Evolutionary conservation across 2,797 vertebrate genomes (phyloP).

Genomic region (Pangasius larnaudii): DNA sequence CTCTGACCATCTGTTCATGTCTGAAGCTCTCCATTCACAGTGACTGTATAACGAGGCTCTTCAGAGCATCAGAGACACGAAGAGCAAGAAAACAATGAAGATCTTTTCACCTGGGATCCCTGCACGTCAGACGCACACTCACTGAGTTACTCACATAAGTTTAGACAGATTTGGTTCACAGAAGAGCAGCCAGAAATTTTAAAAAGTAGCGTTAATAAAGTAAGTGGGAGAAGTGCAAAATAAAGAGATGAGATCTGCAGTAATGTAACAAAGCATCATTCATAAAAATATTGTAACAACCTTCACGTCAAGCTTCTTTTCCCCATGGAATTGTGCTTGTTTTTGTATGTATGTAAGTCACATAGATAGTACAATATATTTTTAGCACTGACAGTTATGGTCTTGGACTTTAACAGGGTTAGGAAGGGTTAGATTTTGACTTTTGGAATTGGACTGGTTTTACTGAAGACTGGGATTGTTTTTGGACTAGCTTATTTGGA

Average conservation of each 20-base stretch:
- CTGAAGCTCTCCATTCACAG: constrained; percentile 28
- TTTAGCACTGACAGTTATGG: not conserved
- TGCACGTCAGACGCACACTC: not conserved
- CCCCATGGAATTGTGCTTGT: not conserved
- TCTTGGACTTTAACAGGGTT: not conserved
- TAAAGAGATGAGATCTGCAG: not conserved
- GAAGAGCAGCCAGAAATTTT: not conserved
- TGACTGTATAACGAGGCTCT: constrained; percentile 4
- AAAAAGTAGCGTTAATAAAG: not conserved
- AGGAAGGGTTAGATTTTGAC: not conserved
- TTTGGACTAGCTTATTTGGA: not conserved
- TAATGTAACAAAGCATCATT: not conserved
- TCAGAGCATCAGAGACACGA: constrained; percentile 1
- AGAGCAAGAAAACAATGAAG: constrained; percentile 1
- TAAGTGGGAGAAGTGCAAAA: not conserved
- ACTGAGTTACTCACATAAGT: not conserved
- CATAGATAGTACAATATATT: not conserved
- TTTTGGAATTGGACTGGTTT: not conserved
- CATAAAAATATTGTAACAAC: not conserved
- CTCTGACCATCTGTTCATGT: constrained; percentile 43
- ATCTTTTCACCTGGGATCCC: not conserved
- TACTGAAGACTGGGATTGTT: not conserved
- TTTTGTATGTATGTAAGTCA: not conserved
- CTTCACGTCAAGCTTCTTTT: not conserved
- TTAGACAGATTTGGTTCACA: not conserved